Evolutionary conservation across 2,113 vertebrate genomes (phyloP).

Genomic region (Datnioides undecimradiatus): DNA sequence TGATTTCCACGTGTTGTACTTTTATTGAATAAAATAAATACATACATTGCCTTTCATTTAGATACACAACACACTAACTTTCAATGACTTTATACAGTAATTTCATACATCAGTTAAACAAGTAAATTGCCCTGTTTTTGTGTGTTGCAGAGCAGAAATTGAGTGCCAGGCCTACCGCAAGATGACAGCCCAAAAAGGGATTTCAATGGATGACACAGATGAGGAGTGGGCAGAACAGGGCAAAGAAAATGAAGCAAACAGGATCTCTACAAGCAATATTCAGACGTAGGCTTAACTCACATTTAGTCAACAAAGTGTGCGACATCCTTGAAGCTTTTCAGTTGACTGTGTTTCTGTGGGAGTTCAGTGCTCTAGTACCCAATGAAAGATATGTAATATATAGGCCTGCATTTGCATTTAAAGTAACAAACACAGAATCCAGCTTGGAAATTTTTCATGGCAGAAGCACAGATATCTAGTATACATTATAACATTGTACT

Average conservation of each 20-base stretch:
- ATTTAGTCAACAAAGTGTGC: not conserved
- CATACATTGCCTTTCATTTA: not conserved
- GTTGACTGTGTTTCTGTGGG: not conserved
- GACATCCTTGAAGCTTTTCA: not conserved
- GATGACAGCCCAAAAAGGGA: constrained; percentile 71
- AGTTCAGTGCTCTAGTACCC: not conserved
- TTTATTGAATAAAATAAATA: not conserved
- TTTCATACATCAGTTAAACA: not conserved
- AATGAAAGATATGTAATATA: not conserved
- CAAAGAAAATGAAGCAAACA: constrained; percentile 71
- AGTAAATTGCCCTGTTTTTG: not conserved
- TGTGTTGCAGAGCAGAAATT: constrained; percentile 86
- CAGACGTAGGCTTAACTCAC: not conserved
- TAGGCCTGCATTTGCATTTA: constrained; percentile 2
- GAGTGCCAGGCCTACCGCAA: constrained; percentile 81
- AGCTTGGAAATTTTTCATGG: not conserved
- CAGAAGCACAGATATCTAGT: not conserved
- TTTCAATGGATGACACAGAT: constrained; percentile 85
- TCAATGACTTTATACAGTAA: not conserved
- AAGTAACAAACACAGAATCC: not conserved
- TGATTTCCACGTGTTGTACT: not conserved
- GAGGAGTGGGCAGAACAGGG: constrained; percentile 87
- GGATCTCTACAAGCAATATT: not conserved
- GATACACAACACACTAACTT: not conserved
- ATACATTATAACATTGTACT: not conserved